Percentiles rank a stretch among this genome's conserved stretches.
Conservation (phyloP, 2,797 vertebrate species). For the Smutsia temminckii region DNA sequence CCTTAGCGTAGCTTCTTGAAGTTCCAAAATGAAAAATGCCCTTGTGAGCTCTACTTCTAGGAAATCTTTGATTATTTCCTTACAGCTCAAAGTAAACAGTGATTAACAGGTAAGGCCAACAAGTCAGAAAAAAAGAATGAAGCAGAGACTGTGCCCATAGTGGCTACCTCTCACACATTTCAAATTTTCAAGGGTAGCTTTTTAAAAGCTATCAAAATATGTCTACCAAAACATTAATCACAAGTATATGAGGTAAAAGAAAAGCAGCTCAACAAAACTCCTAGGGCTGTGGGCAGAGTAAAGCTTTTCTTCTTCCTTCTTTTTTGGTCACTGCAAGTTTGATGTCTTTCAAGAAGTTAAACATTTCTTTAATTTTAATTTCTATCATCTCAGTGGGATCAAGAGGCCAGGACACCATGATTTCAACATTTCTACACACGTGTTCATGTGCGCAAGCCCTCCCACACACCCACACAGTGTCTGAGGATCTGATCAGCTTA, state of each 20-base stretch:
- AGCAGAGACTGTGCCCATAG: not conserved
- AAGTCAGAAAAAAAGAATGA: constrained; percentile 1
- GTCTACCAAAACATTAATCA: constrained; percentile 48
- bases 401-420: not conserved
- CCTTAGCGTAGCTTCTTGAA: not conserved
- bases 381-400: not conserved
- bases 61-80: constrained; percentile 62
- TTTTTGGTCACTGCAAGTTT: not conserved
- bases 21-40: constrained; percentile 64
- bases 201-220: constrained; percentile 60
- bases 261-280: not conserved
- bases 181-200: constrained; percentile 56
- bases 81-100: constrained; percentile 48
- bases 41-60: not conserved
- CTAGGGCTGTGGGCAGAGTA: not conserved
- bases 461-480: not conserved
- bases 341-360: not conserved
- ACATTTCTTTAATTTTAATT: not conserved
- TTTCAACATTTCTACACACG: not conserved
- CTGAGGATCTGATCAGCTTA: not conserved
- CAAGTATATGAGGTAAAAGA: constrained; percentile 28
- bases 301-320: not conserved
- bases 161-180: constrained; percentile 47
- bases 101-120: constrained; percentile 57
- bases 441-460: not conserved